Conservation (phyloP, 2,797 vertebrate genomes). For the Pristis pectinata region DNA sequence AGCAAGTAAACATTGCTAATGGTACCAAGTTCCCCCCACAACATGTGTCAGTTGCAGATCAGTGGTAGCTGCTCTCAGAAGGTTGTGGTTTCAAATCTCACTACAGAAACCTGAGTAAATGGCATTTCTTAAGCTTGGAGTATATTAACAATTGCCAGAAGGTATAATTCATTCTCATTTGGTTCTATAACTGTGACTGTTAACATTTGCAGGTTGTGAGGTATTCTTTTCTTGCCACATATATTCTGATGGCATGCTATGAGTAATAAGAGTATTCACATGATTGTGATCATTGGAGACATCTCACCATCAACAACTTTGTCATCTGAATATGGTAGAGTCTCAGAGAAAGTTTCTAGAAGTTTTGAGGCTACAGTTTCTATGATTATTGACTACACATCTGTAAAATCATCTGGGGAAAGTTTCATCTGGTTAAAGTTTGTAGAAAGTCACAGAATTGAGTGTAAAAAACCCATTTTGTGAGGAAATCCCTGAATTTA, state of each 20-base stretch:
- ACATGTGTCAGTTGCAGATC: not conserved
- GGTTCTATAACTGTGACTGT: not conserved
- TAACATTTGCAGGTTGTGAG: not conserved
- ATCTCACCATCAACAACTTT: not conserved
- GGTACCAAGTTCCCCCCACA: no score
- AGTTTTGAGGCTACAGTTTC: constrained; percentile 14
- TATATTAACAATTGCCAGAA: not conserved
- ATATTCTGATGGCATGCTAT: not conserved
- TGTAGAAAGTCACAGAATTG: not conserved
- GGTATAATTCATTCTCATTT: not conserved
- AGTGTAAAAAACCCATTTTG: not conserved
- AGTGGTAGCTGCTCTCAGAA: not conserved
- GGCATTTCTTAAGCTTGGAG: not conserved
- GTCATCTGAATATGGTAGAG: not conserved
- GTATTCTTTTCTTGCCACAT: not conserved
- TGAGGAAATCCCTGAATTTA: not conserved
- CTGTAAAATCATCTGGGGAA: not conserved
- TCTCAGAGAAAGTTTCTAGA: not conserved
- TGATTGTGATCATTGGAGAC: not conserved
- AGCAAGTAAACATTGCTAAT: not conserved
- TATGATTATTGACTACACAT: not conserved
- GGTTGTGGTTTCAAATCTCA: not conserved
- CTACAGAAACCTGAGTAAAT: not conserved
- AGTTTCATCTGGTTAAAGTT: not conserved
- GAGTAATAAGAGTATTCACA: not conserved